Evolutionary conservation across 1,140 invertebrate genomes (phyloP).

Genomic region (Hydropsyche tenuis): DNA sequence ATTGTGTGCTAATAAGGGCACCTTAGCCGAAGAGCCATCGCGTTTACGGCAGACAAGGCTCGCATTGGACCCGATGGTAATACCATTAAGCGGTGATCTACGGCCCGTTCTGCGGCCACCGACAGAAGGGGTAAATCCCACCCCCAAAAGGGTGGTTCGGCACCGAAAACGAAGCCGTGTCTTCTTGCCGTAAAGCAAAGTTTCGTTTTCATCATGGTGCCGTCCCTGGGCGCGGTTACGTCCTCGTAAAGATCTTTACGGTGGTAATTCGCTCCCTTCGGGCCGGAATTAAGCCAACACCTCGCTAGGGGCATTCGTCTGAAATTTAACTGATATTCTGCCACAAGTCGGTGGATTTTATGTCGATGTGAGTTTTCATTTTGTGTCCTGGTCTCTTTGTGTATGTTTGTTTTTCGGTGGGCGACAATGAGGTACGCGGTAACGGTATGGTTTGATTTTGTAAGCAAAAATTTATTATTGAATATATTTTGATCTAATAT

Average conservation of each 20-base stretch:
- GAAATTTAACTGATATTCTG: conserved; percentile 7
- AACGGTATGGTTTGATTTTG: too few relatives aligned
- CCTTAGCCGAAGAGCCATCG: neutral
- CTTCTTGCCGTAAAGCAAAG: conserved; percentile 39
- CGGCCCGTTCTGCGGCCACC: conserved; percentile 36
- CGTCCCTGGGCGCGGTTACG: conserved; percentile 1
- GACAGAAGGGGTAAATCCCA: neutral
- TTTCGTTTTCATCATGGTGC: conserved; percentile 35
- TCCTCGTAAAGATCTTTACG: conserved; percentile 43
- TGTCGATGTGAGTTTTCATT: too few relatives aligned
- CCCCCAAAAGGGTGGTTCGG: neutral
- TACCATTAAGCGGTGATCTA: conserved; percentile 45
- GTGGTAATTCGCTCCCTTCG: conserved; percentile 1
- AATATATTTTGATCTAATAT: too few relatives aligned
- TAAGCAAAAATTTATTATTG: too few relatives aligned
- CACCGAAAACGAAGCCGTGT: too few relatives aligned
- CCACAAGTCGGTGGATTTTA: too few relatives aligned
- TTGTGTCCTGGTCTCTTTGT: too few relatives aligned
- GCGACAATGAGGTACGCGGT: too few relatives aligned
- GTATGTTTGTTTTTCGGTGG: too few relatives aligned
- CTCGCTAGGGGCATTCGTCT: neutral
- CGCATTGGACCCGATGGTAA: conserved; percentile 32
- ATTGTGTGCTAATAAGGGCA: too few relatives aligned
- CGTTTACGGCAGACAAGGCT: conserved; percentile 20
- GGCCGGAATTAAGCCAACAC: conserved; percentile 37